Evolutionary conservation across 2,113 vertebrate species (phyloP).

Genomic region (Cynocephalus volans): DNA sequence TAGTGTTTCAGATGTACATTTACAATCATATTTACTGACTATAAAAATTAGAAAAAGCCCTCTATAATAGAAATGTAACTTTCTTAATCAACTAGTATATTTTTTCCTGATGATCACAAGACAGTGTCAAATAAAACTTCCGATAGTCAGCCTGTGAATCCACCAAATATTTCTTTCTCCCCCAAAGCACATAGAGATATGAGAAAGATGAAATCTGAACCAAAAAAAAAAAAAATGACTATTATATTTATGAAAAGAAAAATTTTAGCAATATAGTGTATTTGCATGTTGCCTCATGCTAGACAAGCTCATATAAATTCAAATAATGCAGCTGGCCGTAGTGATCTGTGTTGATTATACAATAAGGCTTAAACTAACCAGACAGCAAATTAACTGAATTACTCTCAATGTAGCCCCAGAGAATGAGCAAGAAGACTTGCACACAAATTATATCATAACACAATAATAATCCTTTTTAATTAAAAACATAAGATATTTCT

Average conservation of each 20-base stretch:
- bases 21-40: neutral
- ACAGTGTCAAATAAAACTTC: neutral
- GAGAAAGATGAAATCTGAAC: neutral
- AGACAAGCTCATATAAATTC: neutral
- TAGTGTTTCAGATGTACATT: neutral
- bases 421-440: neutral
- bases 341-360: accelerated
- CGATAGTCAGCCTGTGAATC: neutral
- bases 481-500: neutral
- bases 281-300: neutral
- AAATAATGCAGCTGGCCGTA: neutral
- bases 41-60: neutral
- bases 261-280: neutral
- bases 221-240: neutral
- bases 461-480: neutral
- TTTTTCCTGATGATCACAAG: neutral
- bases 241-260: slow-evolving; percentile 10
- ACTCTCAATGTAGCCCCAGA: neutral
- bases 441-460: neutral
- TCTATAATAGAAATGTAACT: neutral
- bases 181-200: neutral
- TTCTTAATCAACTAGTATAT: neutral
- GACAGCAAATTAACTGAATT: neutral
- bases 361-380: neutral
- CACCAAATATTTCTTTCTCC: neutral